These are phyloP conservation scores for Triplophysa tibetana DNA, from an alignment of 2,113 vertebrate genomes.

Conservation along the genomic window DNA sequence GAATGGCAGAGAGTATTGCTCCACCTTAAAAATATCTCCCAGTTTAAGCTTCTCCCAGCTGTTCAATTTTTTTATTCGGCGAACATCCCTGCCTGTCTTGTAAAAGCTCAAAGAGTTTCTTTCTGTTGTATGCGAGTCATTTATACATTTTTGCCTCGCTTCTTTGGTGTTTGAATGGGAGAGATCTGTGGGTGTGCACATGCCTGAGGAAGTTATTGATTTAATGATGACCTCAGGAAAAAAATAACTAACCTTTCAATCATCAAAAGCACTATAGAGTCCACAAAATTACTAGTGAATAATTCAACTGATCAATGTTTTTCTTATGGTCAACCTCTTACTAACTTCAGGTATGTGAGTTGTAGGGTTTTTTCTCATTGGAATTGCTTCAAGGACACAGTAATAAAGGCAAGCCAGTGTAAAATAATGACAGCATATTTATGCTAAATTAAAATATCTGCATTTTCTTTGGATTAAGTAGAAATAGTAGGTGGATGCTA, in stretches of 20 bases:
- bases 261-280: conserved; percentile 7
- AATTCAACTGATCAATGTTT: conserved; percentile 23
- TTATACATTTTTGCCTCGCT: neutral
- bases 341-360: conserved; percentile 18
- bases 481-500: too few relatives aligned
- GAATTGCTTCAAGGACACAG: conserved; percentile 18
- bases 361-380: conserved; percentile 12
- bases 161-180: conserved; percentile 1
- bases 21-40: conserved; percentile 11
- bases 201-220: conserved; percentile 17
- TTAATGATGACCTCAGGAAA: conserved; percentile 32
- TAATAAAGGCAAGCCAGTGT: conserved; percentile 19
- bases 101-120: neutral
- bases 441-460: too few relatives aligned
- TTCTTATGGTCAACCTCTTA: conserved; percentile 39
- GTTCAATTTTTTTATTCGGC: conserved; percentile 7
- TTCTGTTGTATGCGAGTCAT: neutral
- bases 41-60: conserved; percentile 36
- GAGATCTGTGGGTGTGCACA: neutral
- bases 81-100: neutral
- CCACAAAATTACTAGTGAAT: conserved; percentile 1
- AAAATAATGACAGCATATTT: too few relatives aligned
- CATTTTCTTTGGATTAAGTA: too few relatives aligned
- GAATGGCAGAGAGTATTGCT: conserved; percentile 28
- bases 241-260: neutral